A percentile compares a stretch with the other conserved stretches of the same genome.
Conservation (phyloP, 2,113 vertebrate species). For the Pitta sordida region DNA sequence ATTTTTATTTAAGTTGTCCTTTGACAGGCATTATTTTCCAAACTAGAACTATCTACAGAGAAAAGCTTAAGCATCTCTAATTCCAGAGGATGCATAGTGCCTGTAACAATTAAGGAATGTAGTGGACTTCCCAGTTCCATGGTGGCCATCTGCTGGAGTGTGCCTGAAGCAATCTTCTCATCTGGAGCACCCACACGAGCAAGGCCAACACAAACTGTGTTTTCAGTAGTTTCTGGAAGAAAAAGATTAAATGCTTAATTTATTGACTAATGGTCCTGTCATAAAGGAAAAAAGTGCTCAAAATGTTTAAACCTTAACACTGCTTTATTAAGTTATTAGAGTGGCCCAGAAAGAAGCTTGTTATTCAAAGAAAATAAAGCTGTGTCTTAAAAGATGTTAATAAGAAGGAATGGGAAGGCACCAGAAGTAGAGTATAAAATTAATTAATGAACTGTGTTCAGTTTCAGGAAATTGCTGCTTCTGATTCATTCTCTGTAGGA, state of each 20-base stretch:
- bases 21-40: conserved; percentile 30
- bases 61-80: conserved; percentile 89
- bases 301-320: not conserved
- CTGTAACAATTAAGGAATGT: conserved; percentile 89
- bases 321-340: not conserved
- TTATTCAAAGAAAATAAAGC: not conserved
- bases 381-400: not conserved
- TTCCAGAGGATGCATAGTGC: conserved; percentile 89
- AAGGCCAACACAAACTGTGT: conserved; percentile 79
- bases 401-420: not conserved
- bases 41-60: conserved; percentile 65
- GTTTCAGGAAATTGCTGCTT: not conserved
- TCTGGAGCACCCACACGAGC: conserved; percentile 87
- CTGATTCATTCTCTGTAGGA: not conserved
- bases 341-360: not conserved
- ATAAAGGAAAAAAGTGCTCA: not conserved
- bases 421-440: not conserved
- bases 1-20: conserved; percentile 40
- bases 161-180: conserved; percentile 81
- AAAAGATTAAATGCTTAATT: not conserved
- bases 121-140: conserved; percentile 86
- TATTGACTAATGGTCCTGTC: not conserved
- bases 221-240: conserved; percentile 70
- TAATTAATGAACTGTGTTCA: not conserved
- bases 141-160: conserved; percentile 79